Evolutionary conservation across 2,888 invertebrate species (phyloP).

Genomic region (Athrips mouffetella): DNA sequence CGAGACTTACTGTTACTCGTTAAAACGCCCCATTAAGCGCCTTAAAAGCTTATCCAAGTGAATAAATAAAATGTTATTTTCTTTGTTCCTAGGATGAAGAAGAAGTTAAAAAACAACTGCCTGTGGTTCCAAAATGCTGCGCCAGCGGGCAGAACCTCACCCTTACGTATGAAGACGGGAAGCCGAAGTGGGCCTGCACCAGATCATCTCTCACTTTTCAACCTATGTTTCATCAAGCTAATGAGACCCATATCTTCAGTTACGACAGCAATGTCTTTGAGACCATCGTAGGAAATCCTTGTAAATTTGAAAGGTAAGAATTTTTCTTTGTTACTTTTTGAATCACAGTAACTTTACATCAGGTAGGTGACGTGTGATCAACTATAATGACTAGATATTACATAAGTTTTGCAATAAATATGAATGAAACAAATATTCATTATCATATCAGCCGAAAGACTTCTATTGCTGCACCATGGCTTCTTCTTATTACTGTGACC

Average conservation of each 20-base stretch:
- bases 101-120: slow-evolving; percentile 56
- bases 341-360: too few species aligned
- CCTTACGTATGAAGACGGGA: slow-evolving; percentile 46
- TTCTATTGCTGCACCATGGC: too few species aligned
- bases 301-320: slow-evolving; percentile 72
- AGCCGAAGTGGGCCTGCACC: slow-evolving; percentile 49
- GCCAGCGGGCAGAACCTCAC: slow-evolving; percentile 70
- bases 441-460: too few species aligned
- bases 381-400: too few species aligned
- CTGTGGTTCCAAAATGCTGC: slow-evolving; percentile 75
- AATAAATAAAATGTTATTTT: background rate
- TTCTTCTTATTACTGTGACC: too few species aligned
- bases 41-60: too few species aligned
- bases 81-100: slow-evolving; percentile 42
- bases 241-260: slow-evolving; percentile 67
- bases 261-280: slow-evolving; percentile 70
- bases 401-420: too few species aligned
- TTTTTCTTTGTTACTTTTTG: too few species aligned
- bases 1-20: background rate
- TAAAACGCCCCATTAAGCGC: too few species aligned
- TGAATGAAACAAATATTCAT: too few species aligned
- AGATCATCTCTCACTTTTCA: slow-evolving; percentile 63
- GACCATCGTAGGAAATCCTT: slow-evolving; percentile 77
- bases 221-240: slow-evolving; percentile 73
- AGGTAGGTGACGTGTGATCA: too few species aligned